Base-by-base conservation (phyloP, 2,888 invertebrate species). In the Meghimatium bilineatum region DNA sequence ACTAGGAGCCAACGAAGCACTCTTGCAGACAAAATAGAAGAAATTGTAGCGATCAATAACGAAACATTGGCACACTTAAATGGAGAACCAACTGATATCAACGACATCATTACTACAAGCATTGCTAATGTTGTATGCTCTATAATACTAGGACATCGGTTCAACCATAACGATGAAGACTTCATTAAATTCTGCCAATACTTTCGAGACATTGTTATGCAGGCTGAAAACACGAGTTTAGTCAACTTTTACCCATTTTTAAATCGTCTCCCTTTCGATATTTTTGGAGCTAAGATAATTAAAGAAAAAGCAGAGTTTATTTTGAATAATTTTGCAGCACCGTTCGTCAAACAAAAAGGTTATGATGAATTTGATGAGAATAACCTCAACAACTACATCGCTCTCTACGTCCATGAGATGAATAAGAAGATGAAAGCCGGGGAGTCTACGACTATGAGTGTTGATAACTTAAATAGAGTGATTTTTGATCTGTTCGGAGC, bases 401-500 rank as follows among this genome's bases (percentile, higher is more conserved):
- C 49, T 32, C 2, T 29, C 3, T 79, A 79, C 52, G 32, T 79
- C 5, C 10, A 32, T 8, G 79, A 79, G 29, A n/a, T 23, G 32
- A 72, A 71, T 23, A 26, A 60, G 26, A 80, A 69, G 29, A 12
- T 23, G 38, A 49, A 26, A 38, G 5, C 56, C 34, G 80, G 80
- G 1, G 36, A 36, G 17, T 17, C 56, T 12, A 72, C 80, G 0
- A 34, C 44, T 6, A 36, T 80, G 80, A 34, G 36, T 44, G 71
- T 52, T 1, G 71, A 71, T 1, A 71, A 71, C 36, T 26, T 80
- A 0, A 52, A 12, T 2, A 80, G 56, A 26, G 34, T 80, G 0
- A 76, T 88, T 14, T 72, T 75, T 23, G 91, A 91, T 71, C 83
- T 91, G 2, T 88, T 90, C 74, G 81, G 85, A 17, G 91, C 91